Base-by-base conservation (phyloP, 2,888 invertebrate genomes). In the Dioctria linearis region DNA sequence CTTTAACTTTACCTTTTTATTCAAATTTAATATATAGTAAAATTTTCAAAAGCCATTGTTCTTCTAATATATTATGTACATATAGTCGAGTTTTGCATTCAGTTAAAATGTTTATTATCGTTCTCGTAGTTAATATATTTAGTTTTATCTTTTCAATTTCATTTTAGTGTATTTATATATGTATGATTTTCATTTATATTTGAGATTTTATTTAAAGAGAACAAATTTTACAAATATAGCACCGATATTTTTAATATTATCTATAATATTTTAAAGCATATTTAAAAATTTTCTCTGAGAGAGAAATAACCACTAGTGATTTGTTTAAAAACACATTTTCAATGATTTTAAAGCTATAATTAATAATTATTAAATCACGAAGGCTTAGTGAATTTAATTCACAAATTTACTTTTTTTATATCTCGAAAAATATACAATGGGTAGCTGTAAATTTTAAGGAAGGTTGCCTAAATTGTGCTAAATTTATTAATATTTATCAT, bases 171-270 rank as follows among this genome's bases (percentile, higher is more conserved):
- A 39, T 65, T 57, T 43, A 78, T 78, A 66, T 25, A 25, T 25
- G 37, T 63, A 39, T 78, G 13, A 43, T n/a, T 63, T 9, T 63
- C 61, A 42, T 43, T 65, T 65, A 25, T 65, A 37, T 78, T 65
- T 49, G 46, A 46, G 67, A 67, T 42, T 69, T 79, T 65, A 43
- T 57, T 67, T 67, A n/a, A 67, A 61, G 51, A 79, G 57, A 67
- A 67, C 40, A 67, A 46, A 67, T 57, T 51, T 79, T 79, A 79
- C 54, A 79, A 67, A 79, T 67, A 79, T 79, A 79, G 79, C 79
- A 79, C 79, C 79, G 79, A 79, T 79, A 79, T 79, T 69, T 25
- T 67, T 57, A 67, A 59, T 69, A 49, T 57, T 78, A 66, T 78
- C 25, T 61, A n/a, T n/a, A 75, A 46, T 61, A 67, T 42, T 79